A percentile compares a stretch with the other conserved stretches of the same genome.
These are phyloP conservation scores for Pterostichus niger DNA, from an alignment of 2,888 invertebrate species.

Conservation along the genomic window DNA sequence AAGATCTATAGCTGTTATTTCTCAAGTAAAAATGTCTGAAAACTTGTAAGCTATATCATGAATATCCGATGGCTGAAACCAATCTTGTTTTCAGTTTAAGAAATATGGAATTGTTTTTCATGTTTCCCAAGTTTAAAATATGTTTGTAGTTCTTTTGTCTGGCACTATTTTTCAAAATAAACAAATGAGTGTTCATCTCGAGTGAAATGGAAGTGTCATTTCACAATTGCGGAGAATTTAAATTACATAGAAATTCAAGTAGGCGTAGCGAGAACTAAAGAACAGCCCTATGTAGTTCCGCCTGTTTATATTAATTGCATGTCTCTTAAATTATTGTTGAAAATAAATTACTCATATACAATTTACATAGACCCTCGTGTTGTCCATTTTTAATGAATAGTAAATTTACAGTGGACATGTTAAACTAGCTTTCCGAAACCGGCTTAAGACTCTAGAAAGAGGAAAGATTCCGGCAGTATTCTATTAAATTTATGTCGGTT, in stretches of 20 bases:
- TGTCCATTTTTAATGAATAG: constrained; percentile 52
- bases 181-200: constrained; percentile 12
- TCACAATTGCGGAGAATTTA: constrained; percentile 48
- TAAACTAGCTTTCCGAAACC: constrained; percentile 40
- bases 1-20: too few species aligned
- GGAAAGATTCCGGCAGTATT: neutral
- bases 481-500: constrained; percentile 20
- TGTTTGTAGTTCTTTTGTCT: constrained; percentile 38
- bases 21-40: too few species aligned
- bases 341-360: constrained; percentile 61
- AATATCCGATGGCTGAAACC: constrained; percentile 17
- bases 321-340: constrained; percentile 60
- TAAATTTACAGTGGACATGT: constrained; percentile 56
- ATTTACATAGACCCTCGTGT: constrained; percentile 57
- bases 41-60: too few species aligned
- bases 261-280: constrained; percentile 28
- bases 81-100: constrained; percentile 41
- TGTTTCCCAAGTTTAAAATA: constrained; percentile 26
- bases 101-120: constrained; percentile 42
- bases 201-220: constrained; percentile 39
- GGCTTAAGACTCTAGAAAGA: neutral
- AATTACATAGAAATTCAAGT: constrained; percentile 34
- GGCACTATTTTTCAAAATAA: constrained; percentile 45
- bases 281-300: constrained; percentile 11
- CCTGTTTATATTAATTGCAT: constrained; percentile 58